Evolutionary conservation across 2,888 invertebrate species (phyloP), one percentile per base, ranked within the genome.

Genomic region (Drosophila fungiperda): DNA sequence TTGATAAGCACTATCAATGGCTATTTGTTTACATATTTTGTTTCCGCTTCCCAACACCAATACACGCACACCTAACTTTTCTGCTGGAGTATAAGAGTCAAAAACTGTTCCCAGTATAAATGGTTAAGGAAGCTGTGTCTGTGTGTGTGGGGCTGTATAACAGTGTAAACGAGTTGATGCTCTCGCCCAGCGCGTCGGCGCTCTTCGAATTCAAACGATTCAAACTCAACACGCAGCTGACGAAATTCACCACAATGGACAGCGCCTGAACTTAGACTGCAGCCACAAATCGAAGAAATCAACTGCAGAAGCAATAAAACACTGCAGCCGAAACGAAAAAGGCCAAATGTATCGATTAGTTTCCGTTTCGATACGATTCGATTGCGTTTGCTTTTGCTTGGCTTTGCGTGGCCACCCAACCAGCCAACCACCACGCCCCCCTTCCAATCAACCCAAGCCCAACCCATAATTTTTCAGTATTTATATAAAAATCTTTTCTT

Each of bases 1-100:
- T 64, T 80, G 83, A 85, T 83, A 85, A 87, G 78, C 75, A 73
- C 80, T 81, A 81, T 78, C 85, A 75, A 68, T 73, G 70, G 38
- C 54, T 65, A 58, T 61, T 73, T 78, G 69, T 76, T 76, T 74
- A 78, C 74, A 73, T 73, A 68, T 80, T 68, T 58, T 65, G 53
- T 53, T 71, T 71, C 66, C 68, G 62, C 40, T 48, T 59, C 36
- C 42, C 50, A 64, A 26, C 11, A 20, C 52, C 36, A 54, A 17
- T n/a, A 7, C 59, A 20, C 63, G n/a, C 23, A 11, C 33, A 61
- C 17, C 42, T n/a, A 17, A 32, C 32, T 60, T 40, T 12, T 17
- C 26, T 63, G 59, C 23, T 15, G n/a, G 29, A 20, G 53, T 73
- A 73, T 79, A 76, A 68, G 71, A 80, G 71, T 64, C 66, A 53